Evolutionary conservation across 2,888 invertebrate genomes (phyloP), one percentile per base, ranked within the genome.

Genomic region (Epinotia nisella): DNA sequence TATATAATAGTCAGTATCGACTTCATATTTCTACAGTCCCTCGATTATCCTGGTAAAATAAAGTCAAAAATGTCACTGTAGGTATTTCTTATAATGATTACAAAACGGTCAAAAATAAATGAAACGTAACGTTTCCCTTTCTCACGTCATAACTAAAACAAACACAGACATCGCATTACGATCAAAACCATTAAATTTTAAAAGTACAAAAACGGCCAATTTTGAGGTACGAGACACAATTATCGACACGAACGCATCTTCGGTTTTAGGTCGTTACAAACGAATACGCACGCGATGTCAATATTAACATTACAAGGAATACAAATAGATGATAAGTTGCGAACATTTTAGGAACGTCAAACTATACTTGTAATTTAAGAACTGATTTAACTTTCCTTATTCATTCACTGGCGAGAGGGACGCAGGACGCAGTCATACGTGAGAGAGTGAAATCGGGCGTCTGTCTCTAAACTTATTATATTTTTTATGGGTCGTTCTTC

Each of bases 201-300:
- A 66, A 39, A 70, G 67, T 21, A 71, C 68, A 75, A 76, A 77
- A 77, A 74, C 77, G 41, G 21, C 66, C 53, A 51, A 78, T 76
- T 71, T 78, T 77, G 74, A 77, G 65, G 68, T 66, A 49, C 65
- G 67, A 75, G 78, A 75, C 77, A 70, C 74, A 29, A 80, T 77
- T 80, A 78, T 72, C 53, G 71, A 65, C 80, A 83, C 82, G 83
- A 80, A 79, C 72, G 68, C 76, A 76, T 76, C 75, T 75, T 45
- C 56, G 73, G 75, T 81, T 81, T 79, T 74, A 76, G 79, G 79
- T 79, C 78, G 77, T 60, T 77, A 71, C 72, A 62, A 70, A 75
- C 70, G 59, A 66, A 73, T 59, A 73, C 45, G 65, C 76, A 76
- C 75, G 76, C 76, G 66, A 76, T 51, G 72, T 73, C 70, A 70